Base-by-base conservation (phyloP, 2,797 vertebrate genomes). In the Lateolabrax maculatus region DNA sequence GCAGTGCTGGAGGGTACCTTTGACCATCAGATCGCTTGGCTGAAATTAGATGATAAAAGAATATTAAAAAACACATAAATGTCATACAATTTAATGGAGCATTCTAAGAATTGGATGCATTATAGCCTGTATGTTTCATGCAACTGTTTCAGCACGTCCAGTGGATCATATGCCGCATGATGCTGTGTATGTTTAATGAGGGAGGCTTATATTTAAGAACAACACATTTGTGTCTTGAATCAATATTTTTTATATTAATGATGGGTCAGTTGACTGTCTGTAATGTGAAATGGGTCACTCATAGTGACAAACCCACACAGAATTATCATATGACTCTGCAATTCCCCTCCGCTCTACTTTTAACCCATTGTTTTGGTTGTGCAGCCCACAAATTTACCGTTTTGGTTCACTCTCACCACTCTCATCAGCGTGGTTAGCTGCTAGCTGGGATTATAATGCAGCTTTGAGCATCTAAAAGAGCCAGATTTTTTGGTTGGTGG, bases 111-210 rank as follows among this genome's bases (percentile, higher is more conserved):
- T 3, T 21, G 16, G 7, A 46, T 34, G 4, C 27, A 8, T 29
- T 37, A 0, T 7, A 29, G 16, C 6, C 55, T 68, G 12, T 1
- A 19, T 15, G 3, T 5, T 36, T 34, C 29, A 0, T 3, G 25
- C 8, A 11, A 3, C 25, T 4, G 41, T 63, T 68, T 44, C 39
- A 55, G 39, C 36, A 23, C 43, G 34, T 2, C 34, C 31, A 43
- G 15, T 49, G 25, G 12, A 29, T 75, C n/a, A 43, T 0, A 31
- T 55, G 29, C 12, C 53, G 12, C 31, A 56, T 46, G 9, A 36
- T 23, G 55, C 19, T 25, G 39, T 37, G 57, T 9, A 16, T 57
- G 51, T 62, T n/a, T 51, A 27, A 57, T 75, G 13, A 64, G 52
- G 37, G 44, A 36, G 4, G 27, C 23, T 31, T 51, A 51, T 23